Evolutionary conservation across 2,888 invertebrate genomes (phyloP).

Genomic region (Campopleginae sp.): DNA sequence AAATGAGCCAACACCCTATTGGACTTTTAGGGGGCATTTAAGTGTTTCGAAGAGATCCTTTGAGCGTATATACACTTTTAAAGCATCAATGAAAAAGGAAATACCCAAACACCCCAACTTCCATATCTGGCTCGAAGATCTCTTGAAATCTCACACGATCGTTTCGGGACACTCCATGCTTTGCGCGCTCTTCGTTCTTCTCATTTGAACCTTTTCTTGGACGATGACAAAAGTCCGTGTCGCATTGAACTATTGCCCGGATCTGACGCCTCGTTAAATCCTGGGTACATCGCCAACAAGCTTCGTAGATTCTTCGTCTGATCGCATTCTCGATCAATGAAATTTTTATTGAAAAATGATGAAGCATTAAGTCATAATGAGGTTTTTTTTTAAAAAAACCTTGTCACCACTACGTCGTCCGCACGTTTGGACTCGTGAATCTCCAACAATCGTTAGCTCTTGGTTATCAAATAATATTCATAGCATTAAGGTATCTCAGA

Average conservation of each 20-base stretch:
- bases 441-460: background rate
- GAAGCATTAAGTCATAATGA: background rate
- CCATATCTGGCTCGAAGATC: slow-evolving; percentile 57
- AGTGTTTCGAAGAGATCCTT: slow-evolving; percentile 70
- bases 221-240: slow-evolving; percentile 47
- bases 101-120: slow-evolving; percentile 44
- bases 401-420: background rate
- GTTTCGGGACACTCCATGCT: slow-evolving; percentile 24
- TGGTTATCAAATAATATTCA: background rate
- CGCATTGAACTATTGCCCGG: slow-evolving; percentile 42
- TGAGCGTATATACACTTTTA: slow-evolving; percentile 45
- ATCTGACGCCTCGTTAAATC: slow-evolving; percentile 55
- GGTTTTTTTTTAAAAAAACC: background rate
- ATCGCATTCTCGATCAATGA: slow-evolving; percentile 17
- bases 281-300: slow-evolving; percentile 7
- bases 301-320: slow-evolving; percentile 17
- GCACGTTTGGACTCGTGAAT: background rate
- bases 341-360: background rate
- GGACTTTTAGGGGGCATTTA: slow-evolving; percentile 69
- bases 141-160: slow-evolving; percentile 56
- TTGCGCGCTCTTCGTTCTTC: slow-evolving; percentile 26
- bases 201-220: slow-evolving; percentile 25
- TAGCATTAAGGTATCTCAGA: background rate
- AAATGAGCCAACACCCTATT: slow-evolving; percentile 69
- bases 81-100: slow-evolving; percentile 39